Conservation (phyloP, 2,797 vertebrate species). For the Sebastes oblongus region DNA sequence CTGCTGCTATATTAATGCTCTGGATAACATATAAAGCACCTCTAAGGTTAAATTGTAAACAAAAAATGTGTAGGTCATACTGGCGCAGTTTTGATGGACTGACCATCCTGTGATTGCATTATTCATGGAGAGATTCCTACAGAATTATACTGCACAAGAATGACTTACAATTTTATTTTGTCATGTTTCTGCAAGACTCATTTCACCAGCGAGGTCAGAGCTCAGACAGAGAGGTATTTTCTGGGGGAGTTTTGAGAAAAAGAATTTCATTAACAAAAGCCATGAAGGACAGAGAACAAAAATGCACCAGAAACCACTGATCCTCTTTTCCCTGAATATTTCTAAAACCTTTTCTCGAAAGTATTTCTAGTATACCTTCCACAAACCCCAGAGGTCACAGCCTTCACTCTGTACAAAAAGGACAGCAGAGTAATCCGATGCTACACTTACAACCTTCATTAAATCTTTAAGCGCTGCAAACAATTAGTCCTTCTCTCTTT, state of each 20-base stretch:
- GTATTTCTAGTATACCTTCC: not conserved
- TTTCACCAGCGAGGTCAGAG: not conserved
- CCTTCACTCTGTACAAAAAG: not conserved
- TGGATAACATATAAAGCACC: too few relatives aligned
- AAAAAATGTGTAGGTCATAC: not conserved
- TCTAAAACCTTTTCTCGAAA: not conserved
- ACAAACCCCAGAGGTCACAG: constrained; percentile 11
- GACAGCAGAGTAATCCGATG: constrained; percentile 44
- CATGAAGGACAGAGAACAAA: not conserved
- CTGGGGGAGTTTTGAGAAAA: not conserved
- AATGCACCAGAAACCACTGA: not conserved
- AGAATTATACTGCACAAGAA: not conserved
- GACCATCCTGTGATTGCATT: not conserved
- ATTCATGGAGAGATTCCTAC: not conserved
- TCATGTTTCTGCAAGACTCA: not conserved
- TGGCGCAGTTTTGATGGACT: not conserved
- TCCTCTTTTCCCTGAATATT: not conserved
- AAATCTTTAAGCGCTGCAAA: constrained; percentile 70
- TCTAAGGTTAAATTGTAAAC: not conserved
- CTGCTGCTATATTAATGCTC: too few relatives aligned
- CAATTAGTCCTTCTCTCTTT: constrained; percentile 69
- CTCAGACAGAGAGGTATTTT: not conserved
- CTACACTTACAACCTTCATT: constrained; percentile 64
- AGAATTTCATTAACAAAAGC: not conserved
- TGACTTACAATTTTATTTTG: not conserved